Percentiles rank a stretch among this genome's conserved stretches.
Conservation (phyloP, 2,797 vertebrate species). For the Sphenodon punctatus region DNA sequence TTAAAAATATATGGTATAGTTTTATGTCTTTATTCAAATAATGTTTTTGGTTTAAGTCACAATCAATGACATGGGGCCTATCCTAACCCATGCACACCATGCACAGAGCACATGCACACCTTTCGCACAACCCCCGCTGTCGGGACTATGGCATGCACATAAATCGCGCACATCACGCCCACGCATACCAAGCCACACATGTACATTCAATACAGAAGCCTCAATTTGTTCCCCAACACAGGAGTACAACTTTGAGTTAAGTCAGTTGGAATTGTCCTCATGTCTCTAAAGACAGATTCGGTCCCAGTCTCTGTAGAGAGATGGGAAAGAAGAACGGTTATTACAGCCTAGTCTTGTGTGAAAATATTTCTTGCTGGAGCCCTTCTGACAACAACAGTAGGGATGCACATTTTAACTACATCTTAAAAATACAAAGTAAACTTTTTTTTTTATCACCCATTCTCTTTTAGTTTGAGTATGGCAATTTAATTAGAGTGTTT, state of each 20-base stretch:
- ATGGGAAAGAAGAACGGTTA: slow-evolving; percentile 8
- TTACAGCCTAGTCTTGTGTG: slow-evolving; percentile 10
- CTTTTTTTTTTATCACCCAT: background rate
- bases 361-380: background rate
- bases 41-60: no score
- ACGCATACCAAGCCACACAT: no score
- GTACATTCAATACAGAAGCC: background rate
- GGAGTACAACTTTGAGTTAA: background rate
- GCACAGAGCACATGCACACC: no score
- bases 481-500: slow-evolving; percentile 47
- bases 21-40: background rate
- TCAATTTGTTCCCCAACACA: background rate
- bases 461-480: slow-evolving; percentile 25
- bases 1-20: background rate
- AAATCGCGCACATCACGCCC: no score
- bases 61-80: no score
- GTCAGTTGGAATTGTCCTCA: background rate
- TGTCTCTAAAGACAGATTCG: background rate
- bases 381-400: slow-evolving; percentile 20
- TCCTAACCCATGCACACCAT: no score
- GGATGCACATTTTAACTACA: slow-evolving; percentile 13
- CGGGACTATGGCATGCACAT: no score
- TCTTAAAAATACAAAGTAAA: slow-evolving; percentile 50
- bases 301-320: background rate
- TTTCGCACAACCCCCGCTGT: no score